A percentile compares a stretch with the other conserved stretches of the same genome.
Conservation (phyloP, 2,888 invertebrate genomes). For the Hemistola chrysoprasaria region DNA sequence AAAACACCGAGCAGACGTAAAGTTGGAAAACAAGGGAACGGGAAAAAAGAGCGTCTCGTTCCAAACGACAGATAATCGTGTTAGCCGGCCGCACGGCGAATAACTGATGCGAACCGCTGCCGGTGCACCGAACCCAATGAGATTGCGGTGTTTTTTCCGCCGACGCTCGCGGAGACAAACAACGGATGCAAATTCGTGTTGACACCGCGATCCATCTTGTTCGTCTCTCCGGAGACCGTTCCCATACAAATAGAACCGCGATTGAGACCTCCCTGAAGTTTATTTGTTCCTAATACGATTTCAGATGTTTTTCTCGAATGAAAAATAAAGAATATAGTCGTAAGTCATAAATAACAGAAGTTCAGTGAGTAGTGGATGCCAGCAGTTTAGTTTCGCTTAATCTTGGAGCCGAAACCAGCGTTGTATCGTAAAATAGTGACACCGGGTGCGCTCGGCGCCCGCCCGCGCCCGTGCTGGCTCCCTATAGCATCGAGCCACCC, state of each 20-base stretch:
- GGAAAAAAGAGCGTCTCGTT: slow-evolving; percentile 76
- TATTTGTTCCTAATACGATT: slow-evolving; percentile 60
- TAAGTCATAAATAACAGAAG: slow-evolving; percentile 53
- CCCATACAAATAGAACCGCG: slow-evolving; percentile 73
- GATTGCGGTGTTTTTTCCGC: slow-evolving; percentile 79
- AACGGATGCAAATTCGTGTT: slow-evolving; percentile 82
- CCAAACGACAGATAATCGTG: slow-evolving; percentile 80
- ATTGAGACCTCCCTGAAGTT: slow-evolving; percentile 67
- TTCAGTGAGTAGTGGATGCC: slow-evolving; percentile 59
- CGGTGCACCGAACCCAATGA: slow-evolving; percentile 74
- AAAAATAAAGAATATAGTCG: slow-evolving; percentile 47
- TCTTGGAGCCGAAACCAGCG: slow-evolving; percentile 70
- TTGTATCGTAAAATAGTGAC: slow-evolving; percentile 64
- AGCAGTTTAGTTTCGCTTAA: slow-evolving; percentile 71
- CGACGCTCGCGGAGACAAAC: slow-evolving; percentile 74
- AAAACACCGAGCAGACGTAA: slow-evolving; percentile 76
- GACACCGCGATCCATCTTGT: slow-evolving; percentile 81
- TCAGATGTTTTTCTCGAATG: slow-evolving; percentile 55
- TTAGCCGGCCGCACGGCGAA: slow-evolving; percentile 76
- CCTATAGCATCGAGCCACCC: slow-evolving; percentile 38
- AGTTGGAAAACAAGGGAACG: slow-evolving; percentile 80
- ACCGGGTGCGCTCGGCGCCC: slow-evolving; percentile 32
- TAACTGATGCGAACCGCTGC: slow-evolving; percentile 64
- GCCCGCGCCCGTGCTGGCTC: slow-evolving; percentile 5
- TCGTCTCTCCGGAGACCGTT: slow-evolving; percentile 75